Percentiles rank a stretch among this genome's conserved stretches.
phyloP scores from a whole-genome alignment of 2,113 vertebrate genomes.

The Phoxinus phoxinus region DNA sequence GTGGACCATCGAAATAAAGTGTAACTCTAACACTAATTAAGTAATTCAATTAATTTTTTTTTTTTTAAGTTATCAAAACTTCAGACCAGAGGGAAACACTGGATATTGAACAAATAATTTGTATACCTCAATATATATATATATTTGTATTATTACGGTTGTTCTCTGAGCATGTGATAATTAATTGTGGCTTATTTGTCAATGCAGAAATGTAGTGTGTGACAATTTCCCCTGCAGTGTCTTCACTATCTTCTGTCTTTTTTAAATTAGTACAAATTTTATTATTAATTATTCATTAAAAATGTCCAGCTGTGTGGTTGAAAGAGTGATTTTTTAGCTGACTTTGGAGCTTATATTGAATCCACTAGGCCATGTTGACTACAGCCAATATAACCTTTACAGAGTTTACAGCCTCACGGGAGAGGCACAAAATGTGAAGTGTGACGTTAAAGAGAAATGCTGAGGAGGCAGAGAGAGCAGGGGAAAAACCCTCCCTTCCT shows the following conservation, averaged over 20 bases:
- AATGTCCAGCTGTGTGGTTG: neutral
- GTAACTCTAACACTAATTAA: too few species aligned
- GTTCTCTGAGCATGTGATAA: neutral
- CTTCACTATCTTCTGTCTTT: neutral
- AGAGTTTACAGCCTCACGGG: conserved; percentile 61
- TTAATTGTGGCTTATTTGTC: neutral
- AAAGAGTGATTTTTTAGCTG: neutral
- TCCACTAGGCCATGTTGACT: neutral
- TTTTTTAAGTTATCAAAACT: too few species aligned
- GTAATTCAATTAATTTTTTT: too few species aligned
- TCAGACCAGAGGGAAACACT: too few species aligned
- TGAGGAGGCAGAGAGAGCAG: conserved; percentile 62
- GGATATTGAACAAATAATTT: too few species aligned
- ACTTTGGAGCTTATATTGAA: neutral
- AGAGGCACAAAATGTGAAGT: conserved; percentile 59
- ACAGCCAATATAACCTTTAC: conserved; percentile 31
- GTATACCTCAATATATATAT: too few species aligned
- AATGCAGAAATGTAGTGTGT: neutral
- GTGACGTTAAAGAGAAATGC: conserved; percentile 61
- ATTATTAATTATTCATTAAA: conserved; percentile 3
- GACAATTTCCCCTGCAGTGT: neutral
- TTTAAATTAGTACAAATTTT: neutral
- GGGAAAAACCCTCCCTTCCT: conserved; percentile 14
- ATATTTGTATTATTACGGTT: too few species aligned
- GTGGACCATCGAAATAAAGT: too few species aligned